Conservation (phyloP, 2,888 invertebrate genomes). For the Drosophila paramelanica region DNA sequence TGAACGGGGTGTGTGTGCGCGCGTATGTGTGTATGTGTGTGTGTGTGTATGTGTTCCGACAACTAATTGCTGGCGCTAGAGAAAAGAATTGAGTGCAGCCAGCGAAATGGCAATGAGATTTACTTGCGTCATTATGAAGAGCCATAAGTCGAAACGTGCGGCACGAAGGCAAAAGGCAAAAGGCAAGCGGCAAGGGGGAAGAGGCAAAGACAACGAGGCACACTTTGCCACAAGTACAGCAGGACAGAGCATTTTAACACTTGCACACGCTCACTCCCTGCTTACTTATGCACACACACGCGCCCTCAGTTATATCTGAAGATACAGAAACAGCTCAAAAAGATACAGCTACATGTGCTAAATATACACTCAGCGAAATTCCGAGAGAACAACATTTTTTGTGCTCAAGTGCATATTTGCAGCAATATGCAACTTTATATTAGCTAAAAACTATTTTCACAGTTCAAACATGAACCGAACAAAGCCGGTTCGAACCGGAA, state of each 20-base stretch:
- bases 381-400: background rate
- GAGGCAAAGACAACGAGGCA: constrained; percentile 5
- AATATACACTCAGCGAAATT: constrained; percentile 18
- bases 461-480: too few relatives aligned
- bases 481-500: too few relatives aligned
- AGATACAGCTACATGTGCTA: constrained; percentile 15
- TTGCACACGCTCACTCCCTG: constrained; percentile 55
- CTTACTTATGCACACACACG: constrained; percentile 62
- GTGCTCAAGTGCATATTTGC: background rate
- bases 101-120: constrained; percentile 77
- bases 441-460: background rate
- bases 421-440: background rate
- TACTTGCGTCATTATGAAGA: constrained; percentile 75
- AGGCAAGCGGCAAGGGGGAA: background rate
- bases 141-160: constrained; percentile 47
- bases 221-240: constrained; percentile 43
- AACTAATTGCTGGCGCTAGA: constrained; percentile 70
- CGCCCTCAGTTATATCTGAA: constrained; percentile 18
- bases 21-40: constrained; percentile 8
- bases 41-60: constrained; percentile 46
- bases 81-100: constrained; percentile 67
- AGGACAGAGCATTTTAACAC: constrained; percentile 62
- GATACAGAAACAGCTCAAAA: constrained; percentile 7
- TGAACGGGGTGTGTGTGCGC: background rate
- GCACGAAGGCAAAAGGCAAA: background rate